phyloP scores from a whole-genome alignment of 2,113 vertebrate species.

The Cinclus cinclus region DNA sequence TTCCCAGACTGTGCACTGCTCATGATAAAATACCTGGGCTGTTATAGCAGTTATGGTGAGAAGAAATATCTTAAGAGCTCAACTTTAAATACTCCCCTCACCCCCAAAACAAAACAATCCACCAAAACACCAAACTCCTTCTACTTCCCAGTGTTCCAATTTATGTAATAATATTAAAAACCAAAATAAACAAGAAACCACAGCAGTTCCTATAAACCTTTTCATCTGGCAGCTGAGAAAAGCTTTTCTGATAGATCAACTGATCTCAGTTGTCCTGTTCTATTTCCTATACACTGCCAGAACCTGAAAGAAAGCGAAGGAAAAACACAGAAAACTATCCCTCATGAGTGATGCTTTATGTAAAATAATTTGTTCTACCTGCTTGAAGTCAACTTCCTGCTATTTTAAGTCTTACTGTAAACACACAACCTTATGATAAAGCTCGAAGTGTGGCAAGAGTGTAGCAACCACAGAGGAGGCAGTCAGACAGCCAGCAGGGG shows the following conservation, averaged over 20 bases:
- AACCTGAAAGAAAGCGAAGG: background rate
- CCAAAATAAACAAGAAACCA: background rate
- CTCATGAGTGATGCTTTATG: background rate
- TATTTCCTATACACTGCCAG: background rate
- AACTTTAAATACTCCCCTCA: fast-evolving
- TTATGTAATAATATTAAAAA: background rate
- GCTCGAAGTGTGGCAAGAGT: background rate
- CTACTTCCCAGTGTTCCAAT: background rate
- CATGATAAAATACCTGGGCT: background rate
- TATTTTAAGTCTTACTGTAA: background rate
- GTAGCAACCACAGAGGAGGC: background rate
- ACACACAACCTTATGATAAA: background rate
- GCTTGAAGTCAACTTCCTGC: background rate
- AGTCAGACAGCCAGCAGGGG: background rate
- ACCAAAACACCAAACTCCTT: background rate
- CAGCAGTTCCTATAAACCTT: background rate
- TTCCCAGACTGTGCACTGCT: background rate
- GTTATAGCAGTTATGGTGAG: background rate
- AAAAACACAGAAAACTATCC: background rate
- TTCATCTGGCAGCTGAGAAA: background rate
- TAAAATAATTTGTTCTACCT: background rate
- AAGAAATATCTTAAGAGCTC: background rate
- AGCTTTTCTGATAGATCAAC: background rate
- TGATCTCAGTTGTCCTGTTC: background rate
- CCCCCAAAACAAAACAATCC: background rate